These are phyloP conservation scores for Pelvicachromis taeniatus DNA, from an alignment of 2,113 vertebrate species.

Conservation along the genomic window DNA sequence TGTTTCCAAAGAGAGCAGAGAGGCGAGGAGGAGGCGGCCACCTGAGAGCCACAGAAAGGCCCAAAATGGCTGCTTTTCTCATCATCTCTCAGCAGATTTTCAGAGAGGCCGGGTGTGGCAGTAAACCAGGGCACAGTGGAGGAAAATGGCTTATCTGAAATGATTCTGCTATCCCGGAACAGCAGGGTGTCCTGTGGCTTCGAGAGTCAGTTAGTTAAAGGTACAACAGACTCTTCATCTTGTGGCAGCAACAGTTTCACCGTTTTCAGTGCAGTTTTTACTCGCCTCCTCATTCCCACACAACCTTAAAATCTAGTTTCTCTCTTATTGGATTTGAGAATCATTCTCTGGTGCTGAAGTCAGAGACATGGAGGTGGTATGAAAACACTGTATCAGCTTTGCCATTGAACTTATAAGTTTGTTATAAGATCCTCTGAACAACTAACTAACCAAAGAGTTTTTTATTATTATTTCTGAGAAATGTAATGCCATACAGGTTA, in stretches of 20 bases:
- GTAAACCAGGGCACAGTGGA: not conserved
- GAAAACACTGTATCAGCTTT: not conserved
- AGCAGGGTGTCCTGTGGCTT: not conserved
- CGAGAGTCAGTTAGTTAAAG: not conserved
- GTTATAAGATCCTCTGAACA: not conserved
- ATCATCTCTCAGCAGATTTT: not conserved
- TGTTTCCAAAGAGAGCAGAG: constrained; percentile 13
- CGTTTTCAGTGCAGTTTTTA: not conserved
- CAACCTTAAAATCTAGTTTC: not conserved
- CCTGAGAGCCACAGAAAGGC: constrained; percentile 6
- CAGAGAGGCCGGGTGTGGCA: not conserved
- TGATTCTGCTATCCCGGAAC: not conserved
- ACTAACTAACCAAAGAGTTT: fast-evolving
- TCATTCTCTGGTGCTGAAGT: not conserved
- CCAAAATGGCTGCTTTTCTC: constrained; percentile 26
- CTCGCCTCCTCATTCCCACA: not conserved
- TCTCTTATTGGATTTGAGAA: not conserved
- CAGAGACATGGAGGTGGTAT: not conserved
- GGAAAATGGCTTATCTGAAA: constrained; percentile 17
- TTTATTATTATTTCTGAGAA: not conserved
- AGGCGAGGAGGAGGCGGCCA: not conserved
- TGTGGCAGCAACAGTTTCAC: not conserved
- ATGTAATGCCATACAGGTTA: not conserved
- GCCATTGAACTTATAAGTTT: not conserved
- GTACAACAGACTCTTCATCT: not conserved